Conservation (phyloP, 2,888 invertebrate genomes). For the Drosophila parthenogenetica region DNA sequence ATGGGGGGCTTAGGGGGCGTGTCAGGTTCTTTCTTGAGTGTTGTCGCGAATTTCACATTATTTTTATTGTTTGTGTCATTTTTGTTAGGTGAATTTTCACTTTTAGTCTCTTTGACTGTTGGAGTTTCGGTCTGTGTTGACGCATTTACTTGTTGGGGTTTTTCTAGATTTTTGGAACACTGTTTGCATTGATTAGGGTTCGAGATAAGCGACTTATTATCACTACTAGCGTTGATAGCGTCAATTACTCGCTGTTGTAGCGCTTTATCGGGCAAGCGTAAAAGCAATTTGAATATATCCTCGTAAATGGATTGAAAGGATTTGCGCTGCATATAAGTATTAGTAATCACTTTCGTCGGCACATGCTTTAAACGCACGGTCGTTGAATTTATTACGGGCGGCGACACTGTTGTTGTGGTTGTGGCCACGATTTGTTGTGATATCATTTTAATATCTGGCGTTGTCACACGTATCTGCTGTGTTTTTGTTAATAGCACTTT, state of each 20-base stretch:
- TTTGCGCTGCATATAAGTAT: conserved; percentile 70
- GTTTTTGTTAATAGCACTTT: conserved; percentile 70
- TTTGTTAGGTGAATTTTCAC: neutral
- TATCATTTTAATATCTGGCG: conserved; percentile 37
- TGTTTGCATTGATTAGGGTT: conserved; percentile 51
- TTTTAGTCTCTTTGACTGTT: conserved; percentile 28
- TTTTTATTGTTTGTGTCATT: neutral
- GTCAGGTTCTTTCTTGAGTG: neutral
- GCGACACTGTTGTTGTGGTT: conserved; percentile 1
- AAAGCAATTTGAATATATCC: conserved; percentile 79
- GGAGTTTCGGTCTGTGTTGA: conserved; percentile 63
- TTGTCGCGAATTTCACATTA: neutral
- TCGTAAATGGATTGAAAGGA: conserved; percentile 68
- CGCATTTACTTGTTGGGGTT: conserved; percentile 40
- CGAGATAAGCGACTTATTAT: conserved; percentile 61
- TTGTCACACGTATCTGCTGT: conserved; percentile 37
- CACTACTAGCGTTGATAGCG: conserved; percentile 78
- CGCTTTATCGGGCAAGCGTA: conserved; percentile 79
- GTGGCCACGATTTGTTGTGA: conserved; percentile 14
- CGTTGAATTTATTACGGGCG: conserved; percentile 17
- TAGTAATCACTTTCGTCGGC: conserved; percentile 40
- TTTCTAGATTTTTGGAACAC: conserved; percentile 40
- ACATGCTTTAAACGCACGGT: conserved; percentile 32
- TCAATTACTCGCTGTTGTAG: conserved; percentile 79
- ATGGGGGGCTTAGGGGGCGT: neutral